A percentile compares a stretch with the other conserved stretches of the same genome.
Evolutionary conservation across 2,888 invertebrate genomes (phyloP).

Genomic region (Trissolcus brochymenae): DNA sequence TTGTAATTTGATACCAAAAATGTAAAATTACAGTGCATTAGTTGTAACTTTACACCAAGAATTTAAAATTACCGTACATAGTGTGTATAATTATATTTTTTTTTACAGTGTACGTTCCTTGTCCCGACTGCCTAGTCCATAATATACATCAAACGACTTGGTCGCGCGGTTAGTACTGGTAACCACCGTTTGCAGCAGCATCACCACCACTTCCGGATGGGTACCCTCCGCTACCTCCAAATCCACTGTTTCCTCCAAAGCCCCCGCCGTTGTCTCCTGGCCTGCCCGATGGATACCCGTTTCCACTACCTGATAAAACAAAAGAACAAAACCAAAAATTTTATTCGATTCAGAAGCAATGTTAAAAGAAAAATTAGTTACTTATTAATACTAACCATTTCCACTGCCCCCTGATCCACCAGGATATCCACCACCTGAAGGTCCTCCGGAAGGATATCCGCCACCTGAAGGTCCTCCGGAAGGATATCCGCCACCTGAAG

Average conservation of each 20-base stretch:
- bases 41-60: no score
- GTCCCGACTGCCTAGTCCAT: constrained; percentile 31
- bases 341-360: neutral
- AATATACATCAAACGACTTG: constrained; percentile 49
- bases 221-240: constrained; percentile 64
- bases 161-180: constrained; percentile 70
- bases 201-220: constrained; percentile 73
- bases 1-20: no score
- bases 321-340: no score
- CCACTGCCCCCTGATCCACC: constrained; percentile 57
- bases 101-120: neutral
- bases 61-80: neutral
- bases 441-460: neutral
- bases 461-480: constrained; percentile 12
- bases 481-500: constrained; percentile 62
- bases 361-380: neutral
- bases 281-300: constrained; percentile 61
- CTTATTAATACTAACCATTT: constrained; percentile 52
- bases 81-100: neutral
- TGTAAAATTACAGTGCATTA: no score
- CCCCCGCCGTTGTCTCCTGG: constrained; percentile 55
- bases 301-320: constrained; percentile 5
- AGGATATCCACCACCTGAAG: neutral
- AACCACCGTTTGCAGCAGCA: constrained; percentile 73
- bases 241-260: constrained; percentile 55